Base-by-base conservation (phyloP, 1,140 invertebrate species). In the Musca vetustissima region DNA sequence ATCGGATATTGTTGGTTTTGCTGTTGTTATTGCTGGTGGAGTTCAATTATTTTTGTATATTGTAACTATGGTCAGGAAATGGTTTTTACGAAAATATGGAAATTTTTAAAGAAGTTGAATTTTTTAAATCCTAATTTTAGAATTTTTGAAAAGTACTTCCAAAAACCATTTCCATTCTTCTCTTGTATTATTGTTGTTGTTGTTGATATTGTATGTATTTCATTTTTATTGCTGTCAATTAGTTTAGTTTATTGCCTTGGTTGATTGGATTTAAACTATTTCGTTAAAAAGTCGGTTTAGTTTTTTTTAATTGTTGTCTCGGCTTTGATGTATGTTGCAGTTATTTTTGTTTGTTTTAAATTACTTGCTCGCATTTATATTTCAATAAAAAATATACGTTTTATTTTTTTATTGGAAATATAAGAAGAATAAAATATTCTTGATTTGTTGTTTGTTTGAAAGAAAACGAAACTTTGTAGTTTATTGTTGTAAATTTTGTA, bases 41-140 rank as follows among this genome's bases (percentile, higher is more conserved):
- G 76, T 75, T 74, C 64, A 64, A 69, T 72, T 74, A 28, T 73
- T 74, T 69, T 73, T 71, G 70, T 66, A 47, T 69, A 36, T 32
- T 59, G 53, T 68, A 68, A 67, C 48, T 67, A 67, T 67, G 52
- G 64, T 55, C 32, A 49, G 13, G 36, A 48, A 49, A 65, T 65
- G 28, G 47, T 13, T 52, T 9, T 19, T n/a, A n/a, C n/a, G n/a
- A n/a, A n/a, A n/a, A n/a, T n/a, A n/a, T n/a, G n/a, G n/a, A n/a
- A n/a, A n/a, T n/a, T n/a, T n/a, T n/a, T n/a, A n/a, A n/a, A 22
- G 17, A 52, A 21, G 1, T 52, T n/a, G n/a, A 7, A 17, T 52
- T 52, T 19, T 11, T 19, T 17, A 21, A 6, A 2, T 19, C 6
- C 4, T 2, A 21, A 52, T 11, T 52, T 6, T 52, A 17, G 1